Conservation (phyloP, 1,140 invertebrate genomes). For the Drosophila elegans region DNA sequence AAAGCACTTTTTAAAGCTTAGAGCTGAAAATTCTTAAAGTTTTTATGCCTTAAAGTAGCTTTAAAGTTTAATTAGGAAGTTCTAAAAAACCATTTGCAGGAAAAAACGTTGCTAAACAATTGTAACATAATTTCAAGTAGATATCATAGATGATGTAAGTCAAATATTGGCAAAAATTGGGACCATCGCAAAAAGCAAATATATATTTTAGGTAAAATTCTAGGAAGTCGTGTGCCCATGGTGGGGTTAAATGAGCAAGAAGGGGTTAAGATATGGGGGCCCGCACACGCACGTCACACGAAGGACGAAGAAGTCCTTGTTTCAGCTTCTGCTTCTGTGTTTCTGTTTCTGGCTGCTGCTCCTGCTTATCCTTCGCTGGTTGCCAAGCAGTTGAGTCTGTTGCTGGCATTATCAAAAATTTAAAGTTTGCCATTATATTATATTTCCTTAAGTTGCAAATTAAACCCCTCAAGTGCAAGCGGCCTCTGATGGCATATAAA, state of each 20-base stretch:
- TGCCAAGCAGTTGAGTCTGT: constrained; percentile 49
- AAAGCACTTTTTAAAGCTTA: too few species aligned
- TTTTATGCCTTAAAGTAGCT: too few species aligned
- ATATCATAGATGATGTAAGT: too few species aligned
- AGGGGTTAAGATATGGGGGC: not conserved
- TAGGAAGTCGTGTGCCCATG: not conserved
- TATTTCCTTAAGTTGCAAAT: constrained; percentile 76
- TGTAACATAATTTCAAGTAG: too few species aligned
- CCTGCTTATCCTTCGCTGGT: constrained; percentile 15
- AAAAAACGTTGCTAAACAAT: too few species aligned
- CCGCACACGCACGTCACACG: constrained; percentile 3
- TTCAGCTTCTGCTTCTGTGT: not conserved
- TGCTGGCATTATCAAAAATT: constrained; percentile 76
- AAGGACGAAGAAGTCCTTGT: constrained; percentile 10
- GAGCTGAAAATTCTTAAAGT: too few species aligned
- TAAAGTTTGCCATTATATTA: constrained; percentile 74
- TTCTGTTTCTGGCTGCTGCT: not conserved
- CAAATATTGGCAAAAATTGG: too few species aligned
- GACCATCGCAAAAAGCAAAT: not conserved
- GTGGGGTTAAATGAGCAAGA: not conserved
- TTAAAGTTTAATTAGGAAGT: too few species aligned
- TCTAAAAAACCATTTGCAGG: too few species aligned
- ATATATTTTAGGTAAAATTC: not conserved
- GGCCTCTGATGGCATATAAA: constrained; percentile 17
- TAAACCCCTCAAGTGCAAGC: constrained; percentile 60